Percentiles rank a stretch among this genome's conserved stretches.
phyloP scores from a whole-genome alignment of 2,797 vertebrate species.

The Malurus splendens region DNA sequence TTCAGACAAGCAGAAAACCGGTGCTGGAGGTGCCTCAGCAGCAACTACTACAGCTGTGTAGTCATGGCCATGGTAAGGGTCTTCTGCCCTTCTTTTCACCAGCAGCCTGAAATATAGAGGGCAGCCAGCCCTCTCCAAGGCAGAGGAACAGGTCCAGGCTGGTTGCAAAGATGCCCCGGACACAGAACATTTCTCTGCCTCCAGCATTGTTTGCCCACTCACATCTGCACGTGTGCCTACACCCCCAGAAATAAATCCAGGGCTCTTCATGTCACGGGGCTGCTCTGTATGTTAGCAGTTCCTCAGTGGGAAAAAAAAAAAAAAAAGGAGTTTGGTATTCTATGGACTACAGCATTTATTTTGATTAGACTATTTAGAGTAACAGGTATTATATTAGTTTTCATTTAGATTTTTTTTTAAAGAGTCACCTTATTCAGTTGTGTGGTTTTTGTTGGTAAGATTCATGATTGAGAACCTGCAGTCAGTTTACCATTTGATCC shows the following conservation, averaged over 20 bases:
- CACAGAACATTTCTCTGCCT: background rate
- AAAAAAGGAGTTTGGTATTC: background rate
- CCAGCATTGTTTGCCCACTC: accelerated
- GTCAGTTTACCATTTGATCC: background rate
- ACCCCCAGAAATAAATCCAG: background rate
- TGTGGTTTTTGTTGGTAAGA: background rate
- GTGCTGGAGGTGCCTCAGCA: background rate
- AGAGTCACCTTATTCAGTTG: background rate
- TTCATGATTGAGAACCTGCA: background rate
- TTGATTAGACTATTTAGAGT: background rate
- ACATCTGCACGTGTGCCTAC: too few species aligned
- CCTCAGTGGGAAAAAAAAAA: background rate
- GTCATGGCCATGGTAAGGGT: background rate
- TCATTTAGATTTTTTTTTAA: background rate
- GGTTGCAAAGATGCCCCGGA: background rate
- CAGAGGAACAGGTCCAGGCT: background rate
- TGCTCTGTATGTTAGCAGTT: background rate
- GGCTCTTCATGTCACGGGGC: background rate
- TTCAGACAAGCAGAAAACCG: background rate
- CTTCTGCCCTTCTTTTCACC: background rate
- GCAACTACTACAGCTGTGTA: accelerated
- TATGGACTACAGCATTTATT: background rate
- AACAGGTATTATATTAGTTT: background rate
- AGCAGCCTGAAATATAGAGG: background rate
- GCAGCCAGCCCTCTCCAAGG: background rate